phyloP scores from a whole-genome alignment of 2,797 vertebrate species.

The Lutjanus campechanus region DNA sequence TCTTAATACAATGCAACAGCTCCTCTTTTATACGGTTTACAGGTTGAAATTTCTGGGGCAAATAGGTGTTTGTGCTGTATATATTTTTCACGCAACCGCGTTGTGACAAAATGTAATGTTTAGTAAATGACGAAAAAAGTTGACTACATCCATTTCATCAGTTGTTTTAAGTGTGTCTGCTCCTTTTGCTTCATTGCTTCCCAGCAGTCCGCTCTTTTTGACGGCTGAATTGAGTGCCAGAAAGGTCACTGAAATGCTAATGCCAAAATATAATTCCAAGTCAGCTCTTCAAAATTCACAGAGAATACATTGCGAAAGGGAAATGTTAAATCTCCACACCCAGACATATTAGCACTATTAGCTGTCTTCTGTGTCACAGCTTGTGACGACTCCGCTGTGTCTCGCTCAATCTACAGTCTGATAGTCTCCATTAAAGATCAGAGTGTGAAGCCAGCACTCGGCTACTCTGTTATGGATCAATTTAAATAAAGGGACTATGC shows the following conservation, averaged over 20 bases:
- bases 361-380: conserved; percentile 35
- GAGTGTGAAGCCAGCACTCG: conserved; percentile 64
- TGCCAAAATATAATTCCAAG: conserved; percentile 60
- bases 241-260: conserved; percentile 76
- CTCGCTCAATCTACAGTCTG: conserved; percentile 23
- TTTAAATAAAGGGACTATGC: conserved; percentile 70
- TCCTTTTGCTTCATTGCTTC: conserved; percentile 38
- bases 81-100: conserved; percentile 2
- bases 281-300: conserved; percentile 49
- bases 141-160: conserved; percentile 34
- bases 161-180: conserved; percentile 39
- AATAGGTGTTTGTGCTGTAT: background rate
- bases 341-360: conserved; percentile 46
- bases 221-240: conserved; percentile 48
- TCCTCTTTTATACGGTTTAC: conserved; percentile 17
- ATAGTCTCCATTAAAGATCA: conserved; percentile 66
- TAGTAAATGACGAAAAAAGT: conserved; percentile 26
- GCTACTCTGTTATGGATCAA: conserved; percentile 60
- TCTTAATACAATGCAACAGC: conserved; percentile 31
- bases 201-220: conserved; percentile 43
- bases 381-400: conserved; percentile 28
- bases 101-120: conserved; percentile 1
- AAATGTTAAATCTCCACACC: conserved; percentile 50
- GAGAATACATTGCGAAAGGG: conserved; percentile 29
- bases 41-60: conserved; percentile 35